Conservation (phyloP, 1,140 invertebrate genomes). For the Heliconius eleuchia region DNA sequence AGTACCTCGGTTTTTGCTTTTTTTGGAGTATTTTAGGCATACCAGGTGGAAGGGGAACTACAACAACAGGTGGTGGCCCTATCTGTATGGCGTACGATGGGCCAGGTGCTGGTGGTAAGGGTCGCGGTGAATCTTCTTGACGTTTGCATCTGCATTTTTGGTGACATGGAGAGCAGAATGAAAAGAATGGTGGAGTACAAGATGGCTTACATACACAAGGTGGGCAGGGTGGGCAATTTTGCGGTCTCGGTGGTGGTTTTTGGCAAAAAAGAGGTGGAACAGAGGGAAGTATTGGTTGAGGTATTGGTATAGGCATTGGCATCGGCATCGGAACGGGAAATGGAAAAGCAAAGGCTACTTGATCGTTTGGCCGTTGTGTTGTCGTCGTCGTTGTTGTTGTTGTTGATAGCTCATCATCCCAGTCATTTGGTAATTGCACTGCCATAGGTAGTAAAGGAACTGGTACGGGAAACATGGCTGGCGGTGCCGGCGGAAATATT, state of each 20-base stretch:
- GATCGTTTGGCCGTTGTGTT: neutral
- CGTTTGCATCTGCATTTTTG: conserved; percentile 61
- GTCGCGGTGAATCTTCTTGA: conserved; percentile 43
- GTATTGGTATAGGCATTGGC: conserved; percentile 49
- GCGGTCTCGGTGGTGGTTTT: conserved; percentile 32
- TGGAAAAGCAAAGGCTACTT: conserved; percentile 35
- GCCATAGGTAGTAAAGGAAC: conserved; percentile 12
- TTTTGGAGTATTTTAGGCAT: conserved; percentile 17
- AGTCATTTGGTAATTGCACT: neutral
- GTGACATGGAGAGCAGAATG: conserved; percentile 68
- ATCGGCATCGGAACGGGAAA: conserved; percentile 6
- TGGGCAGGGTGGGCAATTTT: conserved; percentile 57
- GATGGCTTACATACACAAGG: conserved; percentile 60
- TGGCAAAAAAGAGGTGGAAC: conserved; percentile 20
- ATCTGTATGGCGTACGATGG: conserved; percentile 6
- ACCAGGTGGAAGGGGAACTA: conserved; percentile 29
- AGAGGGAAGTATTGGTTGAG: conserved; percentile 22
- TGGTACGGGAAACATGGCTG: conserved; percentile 38
- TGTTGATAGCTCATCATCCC: conserved; percentile 6
- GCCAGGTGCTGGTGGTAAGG: conserved; percentile 28
- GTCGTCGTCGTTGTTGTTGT: conserved; percentile 44
- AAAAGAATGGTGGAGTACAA: conserved; percentile 66
- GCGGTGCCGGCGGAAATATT: conserved; percentile 29
- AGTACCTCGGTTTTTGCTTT: conserved; percentile 17
- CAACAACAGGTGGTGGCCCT: conserved; percentile 34